Base-by-base conservation (phyloP, 2,888 invertebrate species). In the Amblyteles armatorius region DNA sequence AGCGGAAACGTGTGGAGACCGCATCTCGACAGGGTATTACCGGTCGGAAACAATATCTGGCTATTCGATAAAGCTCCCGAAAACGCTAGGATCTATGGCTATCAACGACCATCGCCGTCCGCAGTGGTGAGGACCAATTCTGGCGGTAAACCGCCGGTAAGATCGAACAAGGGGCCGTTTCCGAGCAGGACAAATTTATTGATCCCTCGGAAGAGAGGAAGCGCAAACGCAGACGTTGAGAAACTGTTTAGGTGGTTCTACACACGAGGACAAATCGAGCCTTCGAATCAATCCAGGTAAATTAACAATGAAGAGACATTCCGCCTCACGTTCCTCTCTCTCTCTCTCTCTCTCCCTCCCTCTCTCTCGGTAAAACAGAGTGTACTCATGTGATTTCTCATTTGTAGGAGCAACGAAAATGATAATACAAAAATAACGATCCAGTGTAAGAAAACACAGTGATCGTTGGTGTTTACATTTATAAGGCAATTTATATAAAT, bases 211-310 rank as follows among this genome's bases (percentile, higher is more conserved):
- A 88, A 87, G 80, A 83, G 86, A n/a, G 88, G 69, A 6, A 87
- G 86, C 40, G 69, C 71, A 22, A 84, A 89, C 48, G 82, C 81
- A 19, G 57, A 82, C 60, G 2, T 82, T 2, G 82, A 88, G 63
- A 85, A 89, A 40, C 80, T 26, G n/a, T 88, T 86, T 33, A 60
- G 87, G 2, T 87, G 86, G 83, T 90, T 91, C 67, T 88, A 89
- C 63, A 84, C 76, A 11, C 50, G 77, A 6, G 80, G 76, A 29
- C 65, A 55, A 77, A 44, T 22, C 4, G 55, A 67, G 11, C 22
- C 55, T 22, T 40, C 29, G 11, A 55, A 16, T 3, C 60, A 73
- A 60, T 78, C 82, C 44, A 82, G 82, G 82, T 82, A 82, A 82
- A 72, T 78, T 48, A 7, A 63, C 3, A 19, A 68, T 9, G 19